Conservation (phyloP, 2,888 invertebrate genomes). For the Sylvicola cinctus region DNA sequence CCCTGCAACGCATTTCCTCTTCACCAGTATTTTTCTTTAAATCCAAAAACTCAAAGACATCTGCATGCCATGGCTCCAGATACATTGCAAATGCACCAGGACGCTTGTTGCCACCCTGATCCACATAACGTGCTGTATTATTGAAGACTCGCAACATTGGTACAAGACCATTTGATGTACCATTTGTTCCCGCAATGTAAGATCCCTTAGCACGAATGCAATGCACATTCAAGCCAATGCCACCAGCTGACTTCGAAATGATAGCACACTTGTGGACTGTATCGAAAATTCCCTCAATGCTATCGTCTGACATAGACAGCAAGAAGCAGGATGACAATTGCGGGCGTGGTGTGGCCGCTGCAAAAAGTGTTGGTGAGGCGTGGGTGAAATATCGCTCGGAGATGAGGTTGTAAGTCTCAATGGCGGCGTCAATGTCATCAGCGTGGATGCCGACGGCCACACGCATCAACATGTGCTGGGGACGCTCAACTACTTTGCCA, state of each 20-base stretch:
- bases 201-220: conserved; percentile 84
- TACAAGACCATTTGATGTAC: conserved; percentile 83
- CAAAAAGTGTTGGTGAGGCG: conserved; percentile 92
- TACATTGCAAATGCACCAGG: conserved; percentile 97
- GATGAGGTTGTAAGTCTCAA: conserved; percentile 87
- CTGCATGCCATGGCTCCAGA: conserved; percentile 97
- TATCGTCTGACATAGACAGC: conserved; percentile 84
- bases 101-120: conserved; percentile 94
- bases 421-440: conserved; percentile 75
- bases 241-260: conserved; percentile 93
- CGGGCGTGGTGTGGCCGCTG: conserved; percentile 77
- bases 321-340: conserved; percentile 93
- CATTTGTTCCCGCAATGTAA: conserved; percentile 85
- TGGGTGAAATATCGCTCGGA: conserved; percentile 95
- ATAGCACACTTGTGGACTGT: conserved; percentile 82
- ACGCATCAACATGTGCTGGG: conserved; percentile 98
- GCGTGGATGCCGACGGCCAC: conserved; percentile 93
- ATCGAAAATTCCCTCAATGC: conserved; percentile 86
- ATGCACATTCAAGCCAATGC: conserved; percentile 91
- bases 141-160: conserved; percentile 93
- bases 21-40: conserved; percentile 89
- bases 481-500: conserved; percentile 84
- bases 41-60: conserved; percentile 87
- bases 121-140: conserved; percentile 88
- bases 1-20: conserved; percentile 84